Evolutionary conservation across 1,140 invertebrate genomes (phyloP).

Genomic region (Eueides isabella): DNA sequence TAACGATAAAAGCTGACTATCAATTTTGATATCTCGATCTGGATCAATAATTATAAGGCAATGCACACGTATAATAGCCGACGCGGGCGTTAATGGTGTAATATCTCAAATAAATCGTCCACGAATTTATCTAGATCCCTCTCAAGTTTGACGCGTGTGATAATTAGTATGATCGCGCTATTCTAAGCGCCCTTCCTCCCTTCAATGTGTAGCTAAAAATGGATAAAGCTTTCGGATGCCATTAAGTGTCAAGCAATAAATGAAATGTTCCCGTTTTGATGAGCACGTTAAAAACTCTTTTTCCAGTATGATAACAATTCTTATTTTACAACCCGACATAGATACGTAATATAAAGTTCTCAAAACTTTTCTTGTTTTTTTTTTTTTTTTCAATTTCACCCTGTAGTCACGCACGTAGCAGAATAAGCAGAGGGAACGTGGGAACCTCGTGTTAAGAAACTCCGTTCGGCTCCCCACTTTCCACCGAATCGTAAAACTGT

Average conservation of each 20-base stretch:
- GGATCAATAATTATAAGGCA: neutral
- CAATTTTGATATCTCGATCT: neutral
- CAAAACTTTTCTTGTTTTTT: too few relatives aligned
- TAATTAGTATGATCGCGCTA: constrained; percentile 18
- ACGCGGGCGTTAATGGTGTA: neutral
- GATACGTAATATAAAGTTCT: too few relatives aligned
- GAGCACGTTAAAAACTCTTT: neutral
- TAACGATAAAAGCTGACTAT: neutral
- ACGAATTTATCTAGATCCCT: constrained; percentile 15
- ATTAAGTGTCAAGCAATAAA: constrained; percentile 19
- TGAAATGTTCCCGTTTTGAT: neutral
- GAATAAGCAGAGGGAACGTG: too few relatives aligned
- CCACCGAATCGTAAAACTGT: neutral
- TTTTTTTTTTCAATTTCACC: neutral
- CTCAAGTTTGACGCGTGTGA: neutral
- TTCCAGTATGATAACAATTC: too few relatives aligned
- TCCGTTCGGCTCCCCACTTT: too few relatives aligned
- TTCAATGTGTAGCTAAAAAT: constrained; percentile 13
- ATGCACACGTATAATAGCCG: neutral
- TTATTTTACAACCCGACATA: too few relatives aligned
- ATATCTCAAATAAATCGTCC: constrained; percentile 11
- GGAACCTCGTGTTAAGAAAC: too few relatives aligned
- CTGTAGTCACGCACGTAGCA: too few relatives aligned
- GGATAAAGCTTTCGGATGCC: neutral
- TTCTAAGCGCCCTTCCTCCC: constrained; percentile 15